Evolutionary conservation across 2,888 invertebrate species (phyloP).

Genomic region (Eupithecia subfuscata): DNA sequence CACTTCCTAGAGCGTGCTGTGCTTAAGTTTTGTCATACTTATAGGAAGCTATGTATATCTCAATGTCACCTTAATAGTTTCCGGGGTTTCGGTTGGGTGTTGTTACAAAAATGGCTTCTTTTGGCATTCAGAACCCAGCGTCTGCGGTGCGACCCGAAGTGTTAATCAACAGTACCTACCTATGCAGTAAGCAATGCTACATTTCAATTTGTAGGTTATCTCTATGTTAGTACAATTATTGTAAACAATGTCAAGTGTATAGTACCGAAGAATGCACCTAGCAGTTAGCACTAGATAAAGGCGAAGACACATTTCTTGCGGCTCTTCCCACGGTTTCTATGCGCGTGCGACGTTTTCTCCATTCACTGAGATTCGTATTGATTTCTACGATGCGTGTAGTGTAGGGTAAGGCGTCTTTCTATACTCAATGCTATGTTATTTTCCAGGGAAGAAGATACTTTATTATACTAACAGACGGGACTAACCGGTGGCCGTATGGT

Average conservation of each 20-base stretch:
- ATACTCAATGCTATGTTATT: background rate
- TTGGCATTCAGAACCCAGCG: no score
- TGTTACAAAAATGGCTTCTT: background rate
- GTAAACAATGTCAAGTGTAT: slow-evolving; percentile 1
- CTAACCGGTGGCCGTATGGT: no score
- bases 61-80: background rate
- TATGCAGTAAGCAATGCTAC: background rate
- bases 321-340: slow-evolving; percentile 41
- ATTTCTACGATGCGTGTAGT: slow-evolving; percentile 19
- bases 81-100: background rate
- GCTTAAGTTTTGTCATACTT: background rate
- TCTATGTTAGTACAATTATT: background rate
- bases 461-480: no score
- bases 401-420: background rate
- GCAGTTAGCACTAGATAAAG: slow-evolving; percentile 20
- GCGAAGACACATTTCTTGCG: slow-evolving; percentile 30
- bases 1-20: background rate
- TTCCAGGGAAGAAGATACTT: background rate
- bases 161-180: background rate
- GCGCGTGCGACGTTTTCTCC: slow-evolving; percentile 40
- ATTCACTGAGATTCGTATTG: slow-evolving; percentile 36
- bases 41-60: background rate
- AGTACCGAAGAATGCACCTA: slow-evolving; percentile 12
- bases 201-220: background rate
- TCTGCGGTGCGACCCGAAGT: background rate